Evolutionary conservation across 1,140 invertebrate species (phyloP).

Genomic region (Ladona fulva): DNA sequence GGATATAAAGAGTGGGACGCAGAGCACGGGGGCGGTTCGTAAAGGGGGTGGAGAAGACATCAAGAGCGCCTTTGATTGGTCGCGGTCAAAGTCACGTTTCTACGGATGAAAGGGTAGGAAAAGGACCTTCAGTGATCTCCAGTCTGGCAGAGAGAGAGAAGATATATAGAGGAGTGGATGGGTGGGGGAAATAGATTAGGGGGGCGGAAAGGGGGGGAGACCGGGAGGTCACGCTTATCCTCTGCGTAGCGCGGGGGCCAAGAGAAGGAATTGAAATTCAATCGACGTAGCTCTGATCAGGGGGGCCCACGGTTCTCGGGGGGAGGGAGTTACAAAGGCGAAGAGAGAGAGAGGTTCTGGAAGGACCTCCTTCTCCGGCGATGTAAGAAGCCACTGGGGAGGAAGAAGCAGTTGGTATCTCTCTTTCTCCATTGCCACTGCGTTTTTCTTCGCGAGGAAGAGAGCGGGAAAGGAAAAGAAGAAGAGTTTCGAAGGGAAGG

Average conservation of each 20-base stretch:
- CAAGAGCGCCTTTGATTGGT: neutral
- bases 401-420: too few relatives aligned
- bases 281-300: neutral
- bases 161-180: neutral
- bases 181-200: neutral
- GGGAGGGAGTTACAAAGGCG: neutral
- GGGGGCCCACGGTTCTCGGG: neutral
- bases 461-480: neutral
- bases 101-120: neutral
- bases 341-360: neutral
- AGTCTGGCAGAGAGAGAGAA: neutral
- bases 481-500: too few relatives aligned
- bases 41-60: neutral
- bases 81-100: slow-evolving; percentile 6
- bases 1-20: neutral
- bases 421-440: too few relatives aligned
- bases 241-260: neutral
- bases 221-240: neutral
- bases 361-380: too few relatives aligned
- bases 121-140: neutral
- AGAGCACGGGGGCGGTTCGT: too few relatives aligned
- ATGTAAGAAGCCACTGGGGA: too few relatives aligned
- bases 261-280: neutral
- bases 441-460: neutral
- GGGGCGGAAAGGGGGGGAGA: neutral